phyloP scores from a whole-genome alignment of 1,140 invertebrate species.

The Eulimnadia texana region DNA sequence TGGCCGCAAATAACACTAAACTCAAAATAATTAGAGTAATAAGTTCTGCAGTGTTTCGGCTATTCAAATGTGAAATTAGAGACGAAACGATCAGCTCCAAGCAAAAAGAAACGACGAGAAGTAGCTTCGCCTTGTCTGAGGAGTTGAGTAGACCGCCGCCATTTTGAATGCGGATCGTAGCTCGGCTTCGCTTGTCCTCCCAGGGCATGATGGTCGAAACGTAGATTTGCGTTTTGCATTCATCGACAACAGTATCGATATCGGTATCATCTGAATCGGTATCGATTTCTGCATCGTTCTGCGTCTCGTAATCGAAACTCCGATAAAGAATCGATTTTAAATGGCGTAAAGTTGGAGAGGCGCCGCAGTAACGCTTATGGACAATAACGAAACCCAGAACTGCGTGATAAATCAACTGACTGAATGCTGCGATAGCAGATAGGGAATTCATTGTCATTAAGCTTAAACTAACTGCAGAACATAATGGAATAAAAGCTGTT shows the following conservation, averaged over 20 bases:
- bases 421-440: background rate
- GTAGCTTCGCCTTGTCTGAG: background rate
- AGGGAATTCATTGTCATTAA: background rate
- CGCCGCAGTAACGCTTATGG: background rate
- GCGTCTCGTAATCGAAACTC: background rate
- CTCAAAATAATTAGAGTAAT: background rate
- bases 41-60: background rate
- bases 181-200: background rate
- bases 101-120: background rate
- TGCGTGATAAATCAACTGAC: background rate
- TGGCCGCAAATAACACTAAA: background rate
- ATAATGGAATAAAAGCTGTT: background rate
- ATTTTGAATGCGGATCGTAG: background rate
- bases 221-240: constrained; percentile 8
- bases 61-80: background rate
- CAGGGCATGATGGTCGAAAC: constrained; percentile 1
- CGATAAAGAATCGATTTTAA: background rate
- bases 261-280: constrained; percentile 7
- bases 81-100: background rate
- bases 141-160: background rate
- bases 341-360: background rate
- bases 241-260: constrained; percentile 7
- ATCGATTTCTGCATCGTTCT: background rate
- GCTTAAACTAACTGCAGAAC: background rate
- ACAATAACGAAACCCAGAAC: background rate